Evolutionary conservation across 2,888 invertebrate genomes (phyloP), one percentile per base, ranked within the genome.

Genomic region (Leucoma salicis): DNA sequence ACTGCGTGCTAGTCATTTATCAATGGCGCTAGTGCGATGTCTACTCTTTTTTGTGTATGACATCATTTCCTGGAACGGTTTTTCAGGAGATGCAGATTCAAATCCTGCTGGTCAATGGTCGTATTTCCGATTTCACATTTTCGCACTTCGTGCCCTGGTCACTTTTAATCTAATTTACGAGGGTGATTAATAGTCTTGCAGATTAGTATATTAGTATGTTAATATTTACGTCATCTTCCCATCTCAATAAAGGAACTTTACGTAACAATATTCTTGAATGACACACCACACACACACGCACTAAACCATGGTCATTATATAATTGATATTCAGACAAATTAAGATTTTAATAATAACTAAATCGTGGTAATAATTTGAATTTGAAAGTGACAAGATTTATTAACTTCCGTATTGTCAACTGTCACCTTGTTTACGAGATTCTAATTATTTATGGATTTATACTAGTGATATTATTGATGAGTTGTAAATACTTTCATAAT

Each of bases 361-460:
- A 38, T 47, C 14, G 35, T 14, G 21, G 14, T 24, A 35, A 49
- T 45, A 32, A 46, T 16, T 10, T 28, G 12, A 31, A 39, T 46
- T 54, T 36, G 56, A 54, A 62, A 58, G 63, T 44, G 29, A 12
- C 0, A 42, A 15, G 13, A 42, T 46, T 37, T 40, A 53, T 47
- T n/a, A n/a, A 57, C 49, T 59, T 59, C 60, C 63, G 44, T 35
- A 37, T n/a, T 49, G 16, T 29, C 32, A 27, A 39, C 14, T 36
- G 46, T 38, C 21, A 31, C 42, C 27, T 46, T 44, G 27, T 25
- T 29, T 43, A 38, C 18, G 15, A 40, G 29, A 11, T 27, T 27
- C 27, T 27, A 27, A 27, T 27, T 27, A 27, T 27, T 27, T 27
- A 27, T 27, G 27, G n/a, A 21, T 37, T 37, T 29, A 18, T 14